Percentiles rank a stretch among this genome's conserved stretches.
Evolutionary conservation across 2,888 invertebrate genomes (phyloP).

Genomic region (Torymus texanus): DNA sequence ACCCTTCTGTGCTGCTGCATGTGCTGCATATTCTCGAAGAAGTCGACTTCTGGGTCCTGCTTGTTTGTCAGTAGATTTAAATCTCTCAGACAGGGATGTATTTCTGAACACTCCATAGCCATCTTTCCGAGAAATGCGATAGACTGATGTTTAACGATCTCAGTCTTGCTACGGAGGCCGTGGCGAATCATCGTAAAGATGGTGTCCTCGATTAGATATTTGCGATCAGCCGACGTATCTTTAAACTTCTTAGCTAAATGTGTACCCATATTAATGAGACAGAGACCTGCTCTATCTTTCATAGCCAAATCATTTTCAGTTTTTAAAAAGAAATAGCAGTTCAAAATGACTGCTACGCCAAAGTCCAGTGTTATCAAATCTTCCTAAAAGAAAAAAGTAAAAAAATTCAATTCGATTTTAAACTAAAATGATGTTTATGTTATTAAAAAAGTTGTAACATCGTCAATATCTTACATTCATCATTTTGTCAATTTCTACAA

Average conservation of each 20-base stretch:
- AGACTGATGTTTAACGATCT: constrained; percentile 86
- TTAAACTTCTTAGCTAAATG: constrained; percentile 79
- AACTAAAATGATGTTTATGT: neutral
- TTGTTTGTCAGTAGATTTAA: constrained; percentile 82
- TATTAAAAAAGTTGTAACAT: constrained; percentile 8
- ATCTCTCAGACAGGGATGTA: constrained; percentile 84
- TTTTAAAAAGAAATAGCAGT: constrained; percentile 86
- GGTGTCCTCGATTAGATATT: constrained; percentile 84
- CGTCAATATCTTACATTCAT: constrained; percentile 74
- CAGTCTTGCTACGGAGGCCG: constrained; percentile 84
- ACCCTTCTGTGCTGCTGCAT: constrained; percentile 90
- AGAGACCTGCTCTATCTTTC: constrained; percentile 85
- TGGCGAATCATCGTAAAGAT: constrained; percentile 84
- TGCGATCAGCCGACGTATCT: constrained; percentile 77
- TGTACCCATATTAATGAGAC: constrained; percentile 83
- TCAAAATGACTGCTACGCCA: constrained; percentile 86
- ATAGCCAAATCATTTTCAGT: constrained; percentile 90
- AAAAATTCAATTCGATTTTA: neutral
- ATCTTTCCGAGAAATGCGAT: constrained; percentile 87
- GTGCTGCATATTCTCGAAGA: constrained; percentile 95
- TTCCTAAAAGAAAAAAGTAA: constrained; percentile 56
- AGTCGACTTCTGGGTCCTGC: constrained; percentile 90
- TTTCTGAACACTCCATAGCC: constrained; percentile 82
- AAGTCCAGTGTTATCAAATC: constrained; percentile 77
- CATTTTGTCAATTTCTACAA: constrained; percentile 81